Evolutionary conservation across 2,797 vertebrate species (phyloP).

Genomic region (Erpetoichthys calabaricus): DNA sequence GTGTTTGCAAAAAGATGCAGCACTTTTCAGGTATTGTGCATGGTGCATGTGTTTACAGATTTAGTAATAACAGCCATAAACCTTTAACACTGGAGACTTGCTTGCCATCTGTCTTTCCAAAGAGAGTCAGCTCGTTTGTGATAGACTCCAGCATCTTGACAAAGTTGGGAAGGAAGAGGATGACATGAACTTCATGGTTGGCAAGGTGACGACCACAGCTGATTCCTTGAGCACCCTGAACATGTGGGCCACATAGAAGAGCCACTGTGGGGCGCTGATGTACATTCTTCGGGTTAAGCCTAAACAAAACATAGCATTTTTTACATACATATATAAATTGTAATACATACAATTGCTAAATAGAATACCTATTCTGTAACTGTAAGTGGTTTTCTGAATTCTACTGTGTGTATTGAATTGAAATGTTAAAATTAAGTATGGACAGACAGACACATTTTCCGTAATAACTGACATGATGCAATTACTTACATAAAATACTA

Average conservation of each 20-base stretch:
- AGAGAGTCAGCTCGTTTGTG: conserved; percentile 79
- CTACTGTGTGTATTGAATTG: no score
- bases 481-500: no score
- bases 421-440: no score
- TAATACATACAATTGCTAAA: no score
- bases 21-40: no score
- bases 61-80: conserved; percentile 18
- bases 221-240: conserved; percentile 95
- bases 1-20: no score
- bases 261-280: conserved; percentile 90
- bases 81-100: conserved; percentile 90
- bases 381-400: no score
- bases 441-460: no score
- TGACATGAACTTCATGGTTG: conserved; percentile 88
- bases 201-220: conserved; percentile 91
- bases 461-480: no score
- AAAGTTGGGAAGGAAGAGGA: conserved; percentile 91
- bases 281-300: conserved; percentile 92
- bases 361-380: no score
- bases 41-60: no score
- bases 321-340: no score
- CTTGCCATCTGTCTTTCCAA: conserved; percentile 78
- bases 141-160: conserved; percentile 94
- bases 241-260: conserved; percentile 82
- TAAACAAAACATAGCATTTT: conserved; percentile 23